These are phyloP conservation scores for Sebastes jordani DNA, from an alignment of 2,797 vertebrate species.

Conservation along the genomic window DNA sequence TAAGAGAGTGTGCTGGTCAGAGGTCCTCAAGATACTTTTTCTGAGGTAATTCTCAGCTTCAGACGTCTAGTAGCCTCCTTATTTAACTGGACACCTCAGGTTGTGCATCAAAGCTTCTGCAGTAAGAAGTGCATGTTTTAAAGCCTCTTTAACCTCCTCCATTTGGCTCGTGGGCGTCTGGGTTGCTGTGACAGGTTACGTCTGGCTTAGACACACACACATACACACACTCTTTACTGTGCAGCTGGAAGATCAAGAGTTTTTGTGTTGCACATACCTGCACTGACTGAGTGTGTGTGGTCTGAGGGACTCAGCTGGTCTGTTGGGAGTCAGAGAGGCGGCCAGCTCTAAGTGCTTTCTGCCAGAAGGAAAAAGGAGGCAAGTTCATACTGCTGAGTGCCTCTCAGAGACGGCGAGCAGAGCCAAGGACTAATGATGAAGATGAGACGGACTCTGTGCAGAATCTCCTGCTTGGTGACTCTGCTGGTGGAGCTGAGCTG, in stretches of 20 bases:
- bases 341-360: constrained; percentile 38
- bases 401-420: constrained; percentile 13
- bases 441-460: constrained; percentile 53
- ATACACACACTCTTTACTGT: constrained; percentile 8
- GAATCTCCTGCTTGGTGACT: constrained; percentile 64
- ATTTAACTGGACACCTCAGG: constrained; percentile 39
- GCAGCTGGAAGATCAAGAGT: constrained; percentile 58
- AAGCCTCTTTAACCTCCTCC: constrained; percentile 51
- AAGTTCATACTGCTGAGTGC: neutral
- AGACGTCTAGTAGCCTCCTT: neutral
- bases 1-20: neutral
- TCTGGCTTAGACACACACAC: constrained; percentile 30
- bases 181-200: constrained; percentile 49
- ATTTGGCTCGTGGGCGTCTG: constrained; percentile 58
- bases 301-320: constrained; percentile 56
- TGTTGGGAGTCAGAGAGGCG: constrained; percentile 45
- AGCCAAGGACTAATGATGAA: constrained; percentile 41
- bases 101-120: constrained; percentile 52
- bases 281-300: constrained; percentile 59
- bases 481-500: constrained; percentile 73
- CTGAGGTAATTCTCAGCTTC: neutral
- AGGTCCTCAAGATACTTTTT: neutral
- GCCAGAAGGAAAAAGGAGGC: constrained; percentile 17
- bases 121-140: constrained; percentile 53
- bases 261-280: constrained; percentile 58